Base-by-base conservation (phyloP, 92 coral and sea anemone genomes). In the Zoanthus sociatus region DNA sequence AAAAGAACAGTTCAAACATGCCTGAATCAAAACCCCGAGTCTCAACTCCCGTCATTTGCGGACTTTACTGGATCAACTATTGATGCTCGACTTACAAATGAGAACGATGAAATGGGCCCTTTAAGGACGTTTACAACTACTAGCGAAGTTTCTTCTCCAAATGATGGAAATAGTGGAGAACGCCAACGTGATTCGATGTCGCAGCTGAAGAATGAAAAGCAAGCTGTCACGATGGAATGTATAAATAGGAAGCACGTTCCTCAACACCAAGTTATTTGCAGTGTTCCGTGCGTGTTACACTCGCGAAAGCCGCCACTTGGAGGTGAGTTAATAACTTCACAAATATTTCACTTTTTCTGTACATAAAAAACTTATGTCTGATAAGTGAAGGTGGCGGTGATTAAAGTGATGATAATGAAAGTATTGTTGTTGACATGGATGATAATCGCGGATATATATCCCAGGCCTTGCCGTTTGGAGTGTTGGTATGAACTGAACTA, bases 261-360 rank as follows among this genome's bases (percentile, higher is more conserved):
- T 1, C 75, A 84, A 20, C 91, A 95, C 58, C 92, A 93, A 87
- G 91, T 97, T 10, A 91, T 97, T 3, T 97, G 97, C 81, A 97
- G 99, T 78, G 93, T 97, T 17, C 98, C 99, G 15, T 97, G 99
- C 58, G 90, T 87, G 68, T 73, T 93, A 60, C 99, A 97, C 79
- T 97, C 99, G 54, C 94, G 97, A 79, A 97, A 97, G 78, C 99
- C 99, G 51, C 96, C 97, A 0, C 87, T 97, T n/a, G 79, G 79
- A 42, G 99, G 99, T 95, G 87, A 50, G 94, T 76, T 5, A 10
- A 11, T 37, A 37, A 9, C 12, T 16, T 7, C 32, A 55, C 71
- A 20, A 26, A 26, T 10, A 20, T 9, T 18, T 9, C 21, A 20
- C 6, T 3, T 69, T 3, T 9, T 37, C 42, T 37, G 42, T 2